Base-by-base conservation (phyloP, 2,113 vertebrate species). In the Alligator sinensis region DNA sequence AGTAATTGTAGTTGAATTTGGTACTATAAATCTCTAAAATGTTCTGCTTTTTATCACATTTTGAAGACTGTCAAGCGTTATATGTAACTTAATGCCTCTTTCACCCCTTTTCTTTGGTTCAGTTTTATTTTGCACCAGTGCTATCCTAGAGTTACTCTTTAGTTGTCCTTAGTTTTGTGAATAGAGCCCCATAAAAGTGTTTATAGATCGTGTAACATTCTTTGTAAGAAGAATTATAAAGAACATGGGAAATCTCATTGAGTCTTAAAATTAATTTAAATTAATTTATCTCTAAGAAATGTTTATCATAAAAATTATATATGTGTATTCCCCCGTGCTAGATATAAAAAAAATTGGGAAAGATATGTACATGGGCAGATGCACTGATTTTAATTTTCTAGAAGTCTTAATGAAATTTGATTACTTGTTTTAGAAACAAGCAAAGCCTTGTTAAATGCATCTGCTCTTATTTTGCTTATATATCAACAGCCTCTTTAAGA, bases 231-330 rank as follows among this genome's bases (percentile, higher is more conserved):
- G 96, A 97, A 96, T 96, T 97, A 97, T 98, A 96, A 97, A 97
- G 94, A 97, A 96, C 96, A 95, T 97, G 97, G 97, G 96, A 97
- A 98, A 98, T 98, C 77, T 92, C 98, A 98, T 95, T 12, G 96
- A 98, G 96, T 98, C 97, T 98, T 98, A 97, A 98, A 97, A 95
- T 97, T 98, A 98, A 98, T 98, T 98, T 98, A 98, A 97, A 97
- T 98, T 98, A 98, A 98, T 98, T 98, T 98, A 98, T 98, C 98
- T 98, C 97, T 98, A 98, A 98, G 97, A 98, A 98, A 98, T 98
- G 97, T 98, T 98, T 98, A 98, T 98, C 98, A 84, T 98, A 98
- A 98, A 96, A 97, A 98, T 97, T 98, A 98, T 98, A 97, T 47
- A 47, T 98, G 97, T 98, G 92, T 98, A 95, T 98, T 97, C 97